Evolutionary conservation across 2,797 vertebrate genomes (phyloP).

Genomic region (Micropoecilia bifurca): DNA sequence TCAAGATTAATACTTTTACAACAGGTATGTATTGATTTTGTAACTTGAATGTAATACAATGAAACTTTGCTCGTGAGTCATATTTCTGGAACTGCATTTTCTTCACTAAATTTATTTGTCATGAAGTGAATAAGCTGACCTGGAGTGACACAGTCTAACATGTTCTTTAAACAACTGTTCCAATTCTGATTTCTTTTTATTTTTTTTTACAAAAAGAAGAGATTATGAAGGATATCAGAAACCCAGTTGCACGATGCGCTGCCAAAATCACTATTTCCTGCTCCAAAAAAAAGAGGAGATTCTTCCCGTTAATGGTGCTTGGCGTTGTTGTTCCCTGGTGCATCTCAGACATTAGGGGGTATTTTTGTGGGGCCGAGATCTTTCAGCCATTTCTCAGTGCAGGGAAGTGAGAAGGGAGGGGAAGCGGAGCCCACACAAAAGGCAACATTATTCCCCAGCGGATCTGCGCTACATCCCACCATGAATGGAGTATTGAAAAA

Average conservation of each 20-base stretch:
- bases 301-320: slow-evolving; percentile 36
- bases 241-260: slow-evolving; percentile 5
- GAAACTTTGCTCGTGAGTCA: neutral
- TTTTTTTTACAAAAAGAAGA: neutral
- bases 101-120: neutral
- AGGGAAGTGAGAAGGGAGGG: slow-evolving; percentile 81
- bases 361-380: slow-evolving; percentile 82
- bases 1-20: slow-evolving; percentile 52
- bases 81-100: neutral
- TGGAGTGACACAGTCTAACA: neutral
- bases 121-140: neutral
- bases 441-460: slow-evolving; percentile 92
- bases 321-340: slow-evolving; percentile 55
- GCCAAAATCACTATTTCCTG: slow-evolving; percentile 43
- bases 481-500: slow-evolving; percentile 98
- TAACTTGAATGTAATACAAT: neutral
- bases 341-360: slow-evolving; percentile 71
- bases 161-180: neutral
- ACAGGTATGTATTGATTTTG: slow-evolving; percentile 74
- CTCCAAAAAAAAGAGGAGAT: slow-evolving; percentile 27
- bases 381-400: slow-evolving; percentile 85
- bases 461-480: slow-evolving; percentile 81
- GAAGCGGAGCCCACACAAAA: slow-evolving; percentile 88
- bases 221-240: slow-evolving; percentile 7
- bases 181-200: neutral